Evolutionary conservation across 2,797 vertebrate genomes (phyloP).

Genomic region (Semaprochilodus insignis): DNA sequence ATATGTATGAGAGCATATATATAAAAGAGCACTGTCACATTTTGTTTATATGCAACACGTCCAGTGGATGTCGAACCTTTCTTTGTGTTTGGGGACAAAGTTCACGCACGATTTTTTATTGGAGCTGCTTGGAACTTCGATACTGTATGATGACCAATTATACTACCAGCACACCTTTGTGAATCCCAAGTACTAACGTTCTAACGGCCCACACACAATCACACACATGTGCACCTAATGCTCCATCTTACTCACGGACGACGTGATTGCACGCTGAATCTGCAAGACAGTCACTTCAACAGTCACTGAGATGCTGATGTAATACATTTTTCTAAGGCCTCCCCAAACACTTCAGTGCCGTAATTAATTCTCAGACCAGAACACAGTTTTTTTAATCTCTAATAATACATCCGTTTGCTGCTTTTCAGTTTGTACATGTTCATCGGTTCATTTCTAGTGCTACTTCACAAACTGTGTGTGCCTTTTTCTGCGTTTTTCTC

Average conservation of each 20-base stretch:
- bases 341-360: constrained; percentile 73
- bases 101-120: constrained; percentile 76
- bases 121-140: constrained; percentile 80
- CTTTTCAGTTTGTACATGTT: constrained; percentile 53
- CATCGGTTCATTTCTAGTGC: constrained; percentile 67
- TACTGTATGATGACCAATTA: constrained; percentile 72
- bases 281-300: constrained; percentile 21
- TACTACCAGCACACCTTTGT: constrained; percentile 82
- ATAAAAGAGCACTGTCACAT: constrained; percentile 87
- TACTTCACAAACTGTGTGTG: constrained; percentile 83
- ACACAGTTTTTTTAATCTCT: constrained; percentile 61
- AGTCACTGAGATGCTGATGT: constrained; percentile 48
- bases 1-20: constrained; percentile 70
- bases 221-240: constrained; percentile 32
- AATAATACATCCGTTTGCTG: constrained; percentile 56
- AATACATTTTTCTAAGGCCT: constrained; percentile 44
- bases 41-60: constrained; percentile 95
- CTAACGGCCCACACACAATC: constrained; percentile 58
- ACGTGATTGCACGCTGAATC: constrained; percentile 39
- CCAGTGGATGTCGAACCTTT: constrained; percentile 83
- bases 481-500: constrained; percentile 84
- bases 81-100: constrained; percentile 75
- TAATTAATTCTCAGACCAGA: constrained; percentile 69
- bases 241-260: constrained; percentile 42
- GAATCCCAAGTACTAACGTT: constrained; percentile 49